Evolutionary conservation across 2,113 vertebrate species (phyloP).

Genomic region (Chloebia gouldiae): DNA sequence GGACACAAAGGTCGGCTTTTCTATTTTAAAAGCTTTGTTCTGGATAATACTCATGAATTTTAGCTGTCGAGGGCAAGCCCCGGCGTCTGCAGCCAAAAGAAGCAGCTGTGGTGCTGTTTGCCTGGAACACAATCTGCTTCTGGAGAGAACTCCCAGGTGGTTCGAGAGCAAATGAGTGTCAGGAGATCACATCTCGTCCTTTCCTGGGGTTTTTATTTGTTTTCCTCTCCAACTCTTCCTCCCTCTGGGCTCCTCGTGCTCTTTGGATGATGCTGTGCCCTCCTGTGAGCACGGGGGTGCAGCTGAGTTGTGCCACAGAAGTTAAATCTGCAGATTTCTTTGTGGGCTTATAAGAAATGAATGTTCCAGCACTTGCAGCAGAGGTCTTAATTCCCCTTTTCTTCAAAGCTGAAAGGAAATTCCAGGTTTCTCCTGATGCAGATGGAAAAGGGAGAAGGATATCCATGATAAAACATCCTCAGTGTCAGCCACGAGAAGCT

Average conservation of each 20-base stretch:
- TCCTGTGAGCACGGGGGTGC: background rate
- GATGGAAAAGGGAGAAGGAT: background rate
- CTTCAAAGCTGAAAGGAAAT: background rate
- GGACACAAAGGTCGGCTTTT: background rate
- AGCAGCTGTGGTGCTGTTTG: background rate
- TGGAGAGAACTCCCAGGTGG: constrained; percentile 28
- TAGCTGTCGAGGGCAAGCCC: background rate
- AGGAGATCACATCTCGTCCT: background rate
- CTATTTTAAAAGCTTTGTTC: constrained; percentile 11
- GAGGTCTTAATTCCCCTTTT: background rate
- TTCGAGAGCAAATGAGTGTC: background rate
- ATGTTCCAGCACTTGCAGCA: background rate
- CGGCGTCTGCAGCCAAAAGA: background rate
- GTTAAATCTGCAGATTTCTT: background rate
- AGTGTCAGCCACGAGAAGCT: background rate
- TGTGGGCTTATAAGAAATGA: fast-evolving
- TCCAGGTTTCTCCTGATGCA: background rate
- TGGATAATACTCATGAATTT: background rate
- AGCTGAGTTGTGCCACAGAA: background rate
- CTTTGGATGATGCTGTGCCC: background rate
- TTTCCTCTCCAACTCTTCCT: background rate
- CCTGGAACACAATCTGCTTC: constrained; percentile 29
- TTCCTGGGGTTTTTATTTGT: background rate
- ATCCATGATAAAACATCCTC: background rate
- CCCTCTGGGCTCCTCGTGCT: background rate